Evolutionary conservation across 2,797 vertebrate species (phyloP).

Genomic region (Eremophila alpestris): DNA sequence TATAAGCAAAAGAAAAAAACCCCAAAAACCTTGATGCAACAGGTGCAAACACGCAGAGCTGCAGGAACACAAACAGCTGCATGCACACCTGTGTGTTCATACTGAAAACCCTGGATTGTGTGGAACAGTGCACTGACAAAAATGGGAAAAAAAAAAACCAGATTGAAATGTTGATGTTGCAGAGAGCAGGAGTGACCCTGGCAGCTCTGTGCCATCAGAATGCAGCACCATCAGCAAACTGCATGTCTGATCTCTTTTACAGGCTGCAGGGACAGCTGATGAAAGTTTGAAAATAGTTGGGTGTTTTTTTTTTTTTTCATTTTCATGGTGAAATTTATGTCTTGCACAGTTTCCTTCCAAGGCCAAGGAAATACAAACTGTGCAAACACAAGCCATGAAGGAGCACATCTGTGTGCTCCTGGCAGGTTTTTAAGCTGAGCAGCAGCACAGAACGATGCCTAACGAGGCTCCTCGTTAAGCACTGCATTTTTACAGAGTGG

Average conservation of each 20-base stretch:
- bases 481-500: background rate
- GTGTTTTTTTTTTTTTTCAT: background rate
- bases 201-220: background rate
- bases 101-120: background rate
- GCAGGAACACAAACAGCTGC: fast-evolving
- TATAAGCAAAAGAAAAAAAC: background rate
- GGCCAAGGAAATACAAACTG: background rate
- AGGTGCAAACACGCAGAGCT: background rate
- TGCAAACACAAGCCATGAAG: background rate
- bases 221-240: background rate
- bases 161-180: background rate
- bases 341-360: background rate
- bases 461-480: background rate
- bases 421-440: background rate
- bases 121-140: background rate
- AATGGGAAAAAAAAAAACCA: fast-evolving
- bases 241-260: background rate
- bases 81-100: background rate
- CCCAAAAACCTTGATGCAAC: background rate
- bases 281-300: background rate
- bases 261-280: background rate
- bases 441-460: background rate
- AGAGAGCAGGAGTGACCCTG: background rate
- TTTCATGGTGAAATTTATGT: background rate
- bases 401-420: background rate